Evolutionary conservation across 2,888 invertebrate species (phyloP).

Genomic region (Ichneumoninae sp.): DNA sequence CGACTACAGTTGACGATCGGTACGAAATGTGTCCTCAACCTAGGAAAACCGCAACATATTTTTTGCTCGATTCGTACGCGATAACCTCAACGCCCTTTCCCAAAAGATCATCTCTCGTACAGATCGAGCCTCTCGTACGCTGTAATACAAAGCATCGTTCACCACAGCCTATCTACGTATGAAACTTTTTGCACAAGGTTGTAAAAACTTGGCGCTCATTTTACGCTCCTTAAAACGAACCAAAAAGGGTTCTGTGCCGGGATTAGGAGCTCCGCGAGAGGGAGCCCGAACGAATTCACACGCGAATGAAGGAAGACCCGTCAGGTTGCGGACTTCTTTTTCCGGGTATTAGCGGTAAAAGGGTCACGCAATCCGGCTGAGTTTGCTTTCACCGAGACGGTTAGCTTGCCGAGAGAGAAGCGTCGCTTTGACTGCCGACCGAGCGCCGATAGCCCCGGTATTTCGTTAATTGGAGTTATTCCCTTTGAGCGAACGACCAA

Average conservation of each 20-base stretch:
- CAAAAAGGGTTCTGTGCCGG: background rate
- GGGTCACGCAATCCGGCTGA: constrained; percentile 4
- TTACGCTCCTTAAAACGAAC: background rate
- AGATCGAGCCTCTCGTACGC: background rate
- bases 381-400: constrained; percentile 6
- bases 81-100: too few species aligned
- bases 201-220: background rate
- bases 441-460: background rate
- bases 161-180: background rate
- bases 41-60: too few species aligned
- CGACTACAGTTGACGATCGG: too few species aligned
- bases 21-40: too few species aligned
- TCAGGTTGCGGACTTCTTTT: background rate
- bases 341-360: constrained; percentile 18
- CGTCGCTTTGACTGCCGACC: constrained; percentile 15
- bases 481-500: constrained; percentile 72
- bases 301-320: background rate
- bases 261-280: background rate
- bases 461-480: constrained; percentile 74
- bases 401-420: constrained; percentile 5
- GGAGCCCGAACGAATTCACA: background rate
- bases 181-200: background rate
- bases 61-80: too few species aligned
- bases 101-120: too few species aligned
- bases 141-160: background rate